Conservation (phyloP, 2,797 vertebrate genomes). For the Gymnopithys bicolor region DNA sequence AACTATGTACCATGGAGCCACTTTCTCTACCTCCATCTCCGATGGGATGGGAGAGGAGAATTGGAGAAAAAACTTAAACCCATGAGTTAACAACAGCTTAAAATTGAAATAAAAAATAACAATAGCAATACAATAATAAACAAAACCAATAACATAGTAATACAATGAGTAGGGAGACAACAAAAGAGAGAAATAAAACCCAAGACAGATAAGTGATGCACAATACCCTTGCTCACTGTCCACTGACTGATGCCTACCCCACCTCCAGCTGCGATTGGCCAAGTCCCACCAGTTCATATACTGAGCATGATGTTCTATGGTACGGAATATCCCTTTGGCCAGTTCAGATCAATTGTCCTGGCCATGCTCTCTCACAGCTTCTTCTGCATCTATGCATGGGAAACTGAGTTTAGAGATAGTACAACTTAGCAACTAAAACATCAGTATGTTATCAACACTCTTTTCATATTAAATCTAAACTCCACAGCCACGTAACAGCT, state of each 20-base stretch:
- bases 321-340: neutral
- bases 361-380: neutral
- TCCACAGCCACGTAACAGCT: too few relatives aligned
- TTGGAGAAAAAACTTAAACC: neutral
- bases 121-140: neutral
- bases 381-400: neutral
- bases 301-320: accelerated
- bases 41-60: neutral
- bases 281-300: neutral
- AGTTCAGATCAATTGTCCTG: neutral
- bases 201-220: neutral
- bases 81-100: neutral
- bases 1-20: neutral
- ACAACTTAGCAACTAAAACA: neutral
- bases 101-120: neutral
- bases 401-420: neutral
- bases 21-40: neutral
- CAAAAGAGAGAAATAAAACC: neutral
- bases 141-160: neutral
- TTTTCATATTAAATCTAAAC: neutral
- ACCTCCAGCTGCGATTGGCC: neutral
- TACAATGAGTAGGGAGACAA: neutral
- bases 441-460: too few relatives aligned
- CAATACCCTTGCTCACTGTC: neutral
- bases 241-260: too few relatives aligned